Percentiles rank a stretch among this genome's conserved stretches.
Conservation (phyloP, 2,888 invertebrate genomes). For the Dioctria rufipes region DNA sequence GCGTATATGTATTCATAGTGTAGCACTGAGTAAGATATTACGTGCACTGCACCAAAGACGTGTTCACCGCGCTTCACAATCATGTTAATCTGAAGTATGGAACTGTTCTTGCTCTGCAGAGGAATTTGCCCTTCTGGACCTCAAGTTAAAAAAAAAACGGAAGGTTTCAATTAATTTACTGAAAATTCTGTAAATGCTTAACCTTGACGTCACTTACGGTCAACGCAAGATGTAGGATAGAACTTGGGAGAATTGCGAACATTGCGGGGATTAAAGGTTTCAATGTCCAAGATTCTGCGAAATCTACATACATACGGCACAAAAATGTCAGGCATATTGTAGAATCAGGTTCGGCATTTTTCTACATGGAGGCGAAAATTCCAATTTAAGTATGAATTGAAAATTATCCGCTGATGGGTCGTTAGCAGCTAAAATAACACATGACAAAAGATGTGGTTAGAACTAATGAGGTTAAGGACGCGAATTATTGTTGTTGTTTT, state of each 20-base stretch:
- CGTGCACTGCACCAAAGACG: conserved; percentile 22
- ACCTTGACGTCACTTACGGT: conserved; percentile 18
- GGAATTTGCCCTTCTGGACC: conserved; percentile 34
- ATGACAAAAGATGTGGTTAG: conserved; percentile 1
- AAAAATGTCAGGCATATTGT: background rate
- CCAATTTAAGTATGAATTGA: background rate
- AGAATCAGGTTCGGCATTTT: conserved; percentile 15
- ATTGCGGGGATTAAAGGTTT: conserved; percentile 1
- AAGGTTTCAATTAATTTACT: conserved; percentile 47
- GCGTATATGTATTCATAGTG: no score
- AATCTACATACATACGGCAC: conserved; percentile 6
- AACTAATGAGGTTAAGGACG: background rate
- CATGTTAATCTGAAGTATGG: conserved; percentile 33
- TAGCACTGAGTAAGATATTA: conserved; percentile 35
- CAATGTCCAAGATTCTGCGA: background rate
- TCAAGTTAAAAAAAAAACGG: conserved; percentile 42
- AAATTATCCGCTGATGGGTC: background rate
- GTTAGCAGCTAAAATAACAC: background rate
- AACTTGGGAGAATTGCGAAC: background rate
- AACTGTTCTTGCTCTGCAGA: conserved; percentile 27
- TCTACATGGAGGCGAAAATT: conserved; percentile 23
- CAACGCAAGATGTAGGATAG: background rate
- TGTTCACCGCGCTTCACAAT: conserved; percentile 35
- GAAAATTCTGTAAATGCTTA: conserved; percentile 44
- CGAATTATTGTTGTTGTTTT: background rate